Conservation (phyloP, 2,888 invertebrate species). For the Phorcus lineatus region DNA sequence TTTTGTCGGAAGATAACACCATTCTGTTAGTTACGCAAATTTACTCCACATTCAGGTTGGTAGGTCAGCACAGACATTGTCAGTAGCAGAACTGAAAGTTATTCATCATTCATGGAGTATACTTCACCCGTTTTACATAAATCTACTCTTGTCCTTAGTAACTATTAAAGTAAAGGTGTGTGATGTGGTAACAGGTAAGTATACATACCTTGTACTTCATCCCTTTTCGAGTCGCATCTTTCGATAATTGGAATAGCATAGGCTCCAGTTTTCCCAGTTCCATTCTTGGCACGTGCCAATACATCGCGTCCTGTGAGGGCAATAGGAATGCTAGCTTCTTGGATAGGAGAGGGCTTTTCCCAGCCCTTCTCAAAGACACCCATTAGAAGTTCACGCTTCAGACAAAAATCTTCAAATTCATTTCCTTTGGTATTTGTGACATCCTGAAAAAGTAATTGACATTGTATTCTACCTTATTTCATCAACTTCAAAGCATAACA, state of each 20-base stretch:
- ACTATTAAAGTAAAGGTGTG: too few species aligned
- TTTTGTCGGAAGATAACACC: too few species aligned
- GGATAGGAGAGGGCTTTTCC: constrained; percentile 99
- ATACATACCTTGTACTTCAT: constrained; percentile 88
- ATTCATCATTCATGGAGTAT: constrained; percentile 21
- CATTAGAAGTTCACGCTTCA: constrained; percentile 97
- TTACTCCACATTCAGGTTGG: constrained; percentile 18
- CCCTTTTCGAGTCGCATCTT: constrained; percentile 85
- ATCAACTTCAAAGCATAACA: too few species aligned
- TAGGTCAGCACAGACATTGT: background rate
- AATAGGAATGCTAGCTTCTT: constrained; percentile 95
- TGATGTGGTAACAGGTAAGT: too few species aligned
- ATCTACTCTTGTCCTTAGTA: too few species aligned
- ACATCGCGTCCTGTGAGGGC: constrained; percentile 98
- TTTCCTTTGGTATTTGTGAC: constrained; percentile 99
- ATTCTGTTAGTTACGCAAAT: background rate
- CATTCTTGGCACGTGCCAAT: constrained; percentile 98
- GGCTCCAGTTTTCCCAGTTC: constrained; percentile 99
- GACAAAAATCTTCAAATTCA: constrained; percentile 99
- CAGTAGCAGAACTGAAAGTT: constrained; percentile 33
- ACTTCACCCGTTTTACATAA: too few species aligned
- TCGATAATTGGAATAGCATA: constrained; percentile 99
- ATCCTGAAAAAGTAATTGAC: constrained; percentile 81
- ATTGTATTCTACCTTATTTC: too few species aligned
- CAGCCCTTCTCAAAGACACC: constrained; percentile 99